These are phyloP conservation scores for Conus betulinus DNA, from an alignment of 1,140 invertebrate genomes.

Conservation along the genomic window DNA sequence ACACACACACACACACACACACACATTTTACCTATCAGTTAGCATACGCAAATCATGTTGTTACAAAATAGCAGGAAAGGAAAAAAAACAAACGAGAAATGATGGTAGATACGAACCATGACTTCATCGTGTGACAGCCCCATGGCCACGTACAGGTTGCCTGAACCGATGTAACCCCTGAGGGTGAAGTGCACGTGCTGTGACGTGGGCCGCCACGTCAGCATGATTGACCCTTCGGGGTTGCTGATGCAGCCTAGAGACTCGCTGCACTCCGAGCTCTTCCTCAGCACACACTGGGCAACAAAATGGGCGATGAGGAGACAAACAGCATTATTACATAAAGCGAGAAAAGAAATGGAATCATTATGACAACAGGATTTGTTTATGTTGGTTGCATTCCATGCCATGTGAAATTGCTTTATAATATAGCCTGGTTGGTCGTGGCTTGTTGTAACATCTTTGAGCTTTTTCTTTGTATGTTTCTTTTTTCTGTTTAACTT, in stretches of 20 bases:
- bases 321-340: no score
- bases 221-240: constrained; percentile 1
- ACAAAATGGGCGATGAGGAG: not conserved
- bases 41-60: not conserved
- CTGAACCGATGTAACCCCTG: constrained; percentile 5
- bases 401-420: no score
- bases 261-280: constrained; percentile 9
- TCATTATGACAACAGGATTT: no score
- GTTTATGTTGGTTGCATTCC: no score
- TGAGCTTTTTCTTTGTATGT: no score
- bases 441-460: no score
- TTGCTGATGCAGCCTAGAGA: constrained; percentile 24
- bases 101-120: not conserved
- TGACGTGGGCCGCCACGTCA: constrained; percentile 20
- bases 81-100: no score
- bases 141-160: constrained; percentile 4
- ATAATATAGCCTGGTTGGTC: no score
- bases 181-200: constrained; percentile 15
- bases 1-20: not conserved
- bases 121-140: not conserved
- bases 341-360: no score
- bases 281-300: constrained; percentile 16
- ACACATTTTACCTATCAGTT: not conserved
- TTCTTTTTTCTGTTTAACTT: no score
- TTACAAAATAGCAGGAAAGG: no score